phyloP scores from a whole-genome alignment of 1,140 invertebrate genomes.

The Drosophila nigrodunni region DNA sequence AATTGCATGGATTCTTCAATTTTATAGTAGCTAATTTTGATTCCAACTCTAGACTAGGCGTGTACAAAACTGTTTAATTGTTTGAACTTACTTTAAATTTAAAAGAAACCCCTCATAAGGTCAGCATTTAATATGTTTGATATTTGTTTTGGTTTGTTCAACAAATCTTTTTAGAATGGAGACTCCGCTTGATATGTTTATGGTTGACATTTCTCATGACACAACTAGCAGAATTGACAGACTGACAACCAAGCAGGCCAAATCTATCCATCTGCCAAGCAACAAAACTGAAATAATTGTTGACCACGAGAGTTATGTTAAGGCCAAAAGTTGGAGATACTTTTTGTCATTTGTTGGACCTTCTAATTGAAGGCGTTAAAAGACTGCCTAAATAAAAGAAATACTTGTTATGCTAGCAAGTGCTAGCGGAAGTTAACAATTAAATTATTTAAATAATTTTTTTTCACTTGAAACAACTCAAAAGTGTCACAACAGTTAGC shows the following conservation, averaged over 20 bases:
- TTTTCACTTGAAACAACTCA: no score
- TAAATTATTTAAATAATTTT: neutral
- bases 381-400: neutral
- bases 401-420: neutral
- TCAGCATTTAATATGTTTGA: neutral
- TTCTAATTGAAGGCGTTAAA: neutral
- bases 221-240: neutral
- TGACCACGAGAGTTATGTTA: neutral
- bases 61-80: no score
- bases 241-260: neutral
- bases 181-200: slow-evolving; percentile 2
- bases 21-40: no score
- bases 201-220: neutral
- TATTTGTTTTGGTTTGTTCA: neutral
- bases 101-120: neutral
- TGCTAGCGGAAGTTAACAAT: neutral
- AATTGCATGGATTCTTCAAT: no score
- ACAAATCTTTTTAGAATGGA: neutral
- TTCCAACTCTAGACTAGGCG: no score
- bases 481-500: neutral
- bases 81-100: neutral
- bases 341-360: neutral
- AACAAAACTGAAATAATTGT: slow-evolving; percentile 8
- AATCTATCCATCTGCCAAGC: neutral
- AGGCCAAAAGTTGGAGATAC: neutral